Evolutionary conservation across 2,888 invertebrate species (phyloP).

Genomic region (Cordilura impudica): DNA sequence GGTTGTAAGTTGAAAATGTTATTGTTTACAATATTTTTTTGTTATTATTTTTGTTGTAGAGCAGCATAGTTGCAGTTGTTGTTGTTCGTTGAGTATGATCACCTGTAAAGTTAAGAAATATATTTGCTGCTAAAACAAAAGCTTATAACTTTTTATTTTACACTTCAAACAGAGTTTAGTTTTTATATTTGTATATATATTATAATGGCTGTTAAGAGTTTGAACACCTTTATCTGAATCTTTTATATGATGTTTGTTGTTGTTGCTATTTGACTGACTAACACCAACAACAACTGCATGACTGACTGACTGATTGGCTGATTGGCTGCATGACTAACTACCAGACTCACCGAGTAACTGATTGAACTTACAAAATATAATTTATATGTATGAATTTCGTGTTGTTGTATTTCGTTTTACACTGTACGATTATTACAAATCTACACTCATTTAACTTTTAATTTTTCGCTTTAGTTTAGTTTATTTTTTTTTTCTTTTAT

Average conservation of each 20-base stretch:
- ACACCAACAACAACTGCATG: conserved; percentile 11
- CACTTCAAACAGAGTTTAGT: conserved; percentile 33
- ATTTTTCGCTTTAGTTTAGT: too few relatives aligned
- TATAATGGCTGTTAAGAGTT: background rate
- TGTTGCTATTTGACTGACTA: conserved; percentile 11
- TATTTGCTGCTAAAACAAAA: too few relatives aligned
- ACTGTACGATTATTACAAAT: background rate
- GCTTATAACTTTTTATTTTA: conserved; percentile 49
- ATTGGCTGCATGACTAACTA: conserved; percentile 37
- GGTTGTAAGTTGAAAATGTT: background rate
- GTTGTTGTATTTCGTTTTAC: conserved; percentile 1
- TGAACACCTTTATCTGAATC: background rate
- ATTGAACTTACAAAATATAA: conserved; percentile 53
- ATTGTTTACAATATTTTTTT: conserved; percentile 8
- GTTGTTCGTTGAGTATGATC: conserved; percentile 30
- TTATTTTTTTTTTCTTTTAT: background rate
- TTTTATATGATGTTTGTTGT: background rate
- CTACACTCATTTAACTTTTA: background rate
- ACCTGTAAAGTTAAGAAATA: conserved; percentile 59
- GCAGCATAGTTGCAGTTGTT: background rate
- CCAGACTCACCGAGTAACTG: conserved; percentile 58
- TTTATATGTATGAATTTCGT: too few relatives aligned
- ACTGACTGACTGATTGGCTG: conserved; percentile 39
- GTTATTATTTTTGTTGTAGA: background rate
- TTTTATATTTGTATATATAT: background rate